Evolutionary conservation across 2,888 invertebrate genomes (phyloP).

Genomic region (Scaptomyza parva): DNA sequence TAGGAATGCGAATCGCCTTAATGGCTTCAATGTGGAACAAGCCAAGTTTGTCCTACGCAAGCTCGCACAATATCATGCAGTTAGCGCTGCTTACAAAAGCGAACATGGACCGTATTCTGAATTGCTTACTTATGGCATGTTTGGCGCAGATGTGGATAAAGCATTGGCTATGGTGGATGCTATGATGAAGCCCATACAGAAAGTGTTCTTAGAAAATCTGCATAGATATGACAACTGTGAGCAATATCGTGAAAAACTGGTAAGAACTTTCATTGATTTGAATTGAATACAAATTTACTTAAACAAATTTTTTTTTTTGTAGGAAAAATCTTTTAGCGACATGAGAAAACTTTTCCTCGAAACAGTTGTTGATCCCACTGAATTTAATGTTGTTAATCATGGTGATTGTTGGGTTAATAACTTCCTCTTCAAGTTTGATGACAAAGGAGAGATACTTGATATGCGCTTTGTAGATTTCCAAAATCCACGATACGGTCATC

Average conservation of each 20-base stretch:
- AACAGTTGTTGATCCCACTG: constrained; percentile 37
- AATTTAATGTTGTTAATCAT: constrained; percentile 77
- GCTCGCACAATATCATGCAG: constrained; percentile 83
- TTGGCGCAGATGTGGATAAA: constrained; percentile 26
- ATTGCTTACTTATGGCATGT: constrained; percentile 26
- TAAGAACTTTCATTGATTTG: constrained; percentile 28
- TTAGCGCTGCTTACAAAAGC: constrained; percentile 65
- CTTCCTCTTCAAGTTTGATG: constrained; percentile 73
- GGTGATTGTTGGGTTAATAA: constrained; percentile 82
- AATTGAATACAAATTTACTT: too few relatives aligned
- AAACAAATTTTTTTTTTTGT: neutral
- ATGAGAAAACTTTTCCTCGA: constrained; percentile 27
- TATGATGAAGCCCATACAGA: constrained; percentile 28
- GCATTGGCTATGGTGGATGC: constrained; percentile 22
- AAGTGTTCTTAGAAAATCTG: constrained; percentile 47
- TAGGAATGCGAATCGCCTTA: constrained; percentile 76
- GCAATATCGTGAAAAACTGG: constrained; percentile 65
- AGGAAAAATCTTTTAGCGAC: constrained; percentile 51
- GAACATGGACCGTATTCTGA: constrained; percentile 57
- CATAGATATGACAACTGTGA: constrained; percentile 50
- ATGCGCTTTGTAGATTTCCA: constrained; percentile 81
- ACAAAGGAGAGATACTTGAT: constrained; percentile 67
- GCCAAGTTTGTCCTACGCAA: constrained; percentile 73
- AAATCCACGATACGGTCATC: constrained; percentile 71
- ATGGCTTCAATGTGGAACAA: constrained; percentile 78